A percentile compares a stretch with the other conserved stretches of the same genome.
These are phyloP conservation scores for Lepidotrigona ventralis DNA, from an alignment of 1,140 invertebrate genomes.

Conservation along the genomic window DNA sequence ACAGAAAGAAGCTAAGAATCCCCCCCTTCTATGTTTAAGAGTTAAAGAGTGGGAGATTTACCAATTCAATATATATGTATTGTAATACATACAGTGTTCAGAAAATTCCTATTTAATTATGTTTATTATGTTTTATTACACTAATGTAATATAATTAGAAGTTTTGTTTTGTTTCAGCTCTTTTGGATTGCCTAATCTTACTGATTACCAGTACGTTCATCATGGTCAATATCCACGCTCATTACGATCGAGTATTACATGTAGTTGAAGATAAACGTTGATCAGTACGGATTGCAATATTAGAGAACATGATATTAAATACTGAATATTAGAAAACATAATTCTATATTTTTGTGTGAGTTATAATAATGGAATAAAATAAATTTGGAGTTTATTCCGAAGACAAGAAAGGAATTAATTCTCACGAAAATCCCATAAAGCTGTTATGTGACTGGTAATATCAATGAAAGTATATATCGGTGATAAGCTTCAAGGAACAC, in stretches of 20 bases:
- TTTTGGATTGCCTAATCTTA: neutral
- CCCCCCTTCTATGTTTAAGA: neutral
- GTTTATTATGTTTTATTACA: too few relatives aligned
- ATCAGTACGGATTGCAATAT: neutral
- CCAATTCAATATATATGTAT: constrained; percentile 2
- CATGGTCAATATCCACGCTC: neutral
- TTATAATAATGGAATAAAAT: neutral
- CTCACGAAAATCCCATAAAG: neutral
- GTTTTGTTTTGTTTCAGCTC: neutral
- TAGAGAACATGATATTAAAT: too few relatives aligned
- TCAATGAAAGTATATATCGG: neutral
- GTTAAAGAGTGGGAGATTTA: constrained; percentile 35
- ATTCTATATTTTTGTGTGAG: neutral
- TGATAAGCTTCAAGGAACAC: constrained; percentile 12
- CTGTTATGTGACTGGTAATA: neutral
- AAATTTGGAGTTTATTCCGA: neutral
- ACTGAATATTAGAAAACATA: neutral
- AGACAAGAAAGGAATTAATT: neutral
- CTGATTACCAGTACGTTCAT: neutral
- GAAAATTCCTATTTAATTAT: neutral
- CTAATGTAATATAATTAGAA: neutral
- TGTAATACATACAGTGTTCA: constrained; percentile 11
- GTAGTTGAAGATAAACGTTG: neutral
- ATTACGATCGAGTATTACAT: neutral
- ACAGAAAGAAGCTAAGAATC: constrained; percentile 55